Conservation (phyloP, 2,888 invertebrate species). For the Stegana nigrithorax region DNA sequence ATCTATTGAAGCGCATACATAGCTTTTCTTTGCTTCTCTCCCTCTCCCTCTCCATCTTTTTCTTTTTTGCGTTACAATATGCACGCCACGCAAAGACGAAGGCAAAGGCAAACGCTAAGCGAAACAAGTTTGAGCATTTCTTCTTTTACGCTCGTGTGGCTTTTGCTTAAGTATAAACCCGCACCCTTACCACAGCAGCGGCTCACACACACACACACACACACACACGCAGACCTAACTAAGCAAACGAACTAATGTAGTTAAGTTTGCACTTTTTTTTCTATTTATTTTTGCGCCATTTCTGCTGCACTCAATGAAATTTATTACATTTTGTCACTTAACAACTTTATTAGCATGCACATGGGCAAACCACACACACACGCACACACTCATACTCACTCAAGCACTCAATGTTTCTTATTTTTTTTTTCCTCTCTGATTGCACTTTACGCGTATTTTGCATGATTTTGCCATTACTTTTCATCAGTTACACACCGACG, state of each 20-base stretch:
- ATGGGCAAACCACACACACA: not conserved
- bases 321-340: conserved; percentile 13
- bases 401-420: not conserved
- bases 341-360: conserved; percentile 5
- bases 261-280: conserved; percentile 15
- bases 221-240: conserved; percentile 12
- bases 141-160: too few species aligned
- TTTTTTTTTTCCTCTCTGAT: not conserved
- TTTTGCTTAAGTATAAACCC: too few species aligned
- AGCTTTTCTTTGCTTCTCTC: too few species aligned
- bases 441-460: conserved; percentile 28
- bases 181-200: too few species aligned
- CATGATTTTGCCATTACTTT: conserved; percentile 47
- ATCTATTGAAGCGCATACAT: too few species aligned
- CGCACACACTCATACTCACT: not conserved
- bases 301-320: conserved; percentile 19
- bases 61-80: too few species aligned
- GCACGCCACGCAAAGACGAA: too few species aligned
- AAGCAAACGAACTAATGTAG: too few species aligned
- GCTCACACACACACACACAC: conserved; percentile 21
- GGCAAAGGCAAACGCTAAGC: too few species aligned
- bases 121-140: too few species aligned
- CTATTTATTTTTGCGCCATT: conserved; percentile 16
- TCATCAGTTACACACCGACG: conserved; percentile 28
- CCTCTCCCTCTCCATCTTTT: too few species aligned